phyloP scores from a whole-genome alignment of 2,797 vertebrate genomes.

The Rhinophrynus dorsalis region DNA sequence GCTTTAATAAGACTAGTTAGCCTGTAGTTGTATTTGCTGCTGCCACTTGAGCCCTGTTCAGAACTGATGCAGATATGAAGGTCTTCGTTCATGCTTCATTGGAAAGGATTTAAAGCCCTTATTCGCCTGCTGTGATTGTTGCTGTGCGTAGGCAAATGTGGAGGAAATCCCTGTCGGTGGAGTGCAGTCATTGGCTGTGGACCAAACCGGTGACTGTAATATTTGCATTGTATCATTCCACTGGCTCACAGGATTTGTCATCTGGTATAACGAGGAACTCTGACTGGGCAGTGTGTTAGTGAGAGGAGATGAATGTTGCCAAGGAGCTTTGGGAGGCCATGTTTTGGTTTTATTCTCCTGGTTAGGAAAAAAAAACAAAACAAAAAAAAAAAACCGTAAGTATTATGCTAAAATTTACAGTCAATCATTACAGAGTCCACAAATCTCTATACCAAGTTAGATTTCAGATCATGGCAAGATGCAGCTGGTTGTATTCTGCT shows the following conservation, averaged over 20 bases:
- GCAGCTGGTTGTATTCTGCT: too few species aligned
- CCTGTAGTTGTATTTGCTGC: not conserved
- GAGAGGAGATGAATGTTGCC: conserved; percentile 86
- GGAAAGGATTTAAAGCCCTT: conserved; percentile 98
- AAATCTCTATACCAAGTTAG: too few species aligned
- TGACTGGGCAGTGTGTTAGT: conserved; percentile 84
- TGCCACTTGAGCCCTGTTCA: conserved; percentile 59
- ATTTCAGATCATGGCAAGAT: too few species aligned
- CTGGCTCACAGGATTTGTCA: conserved; percentile 86
- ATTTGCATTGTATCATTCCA: conserved; percentile 96
- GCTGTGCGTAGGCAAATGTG: conserved; percentile 83
- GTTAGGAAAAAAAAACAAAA: not conserved
- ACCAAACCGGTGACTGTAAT: conserved; percentile 93
- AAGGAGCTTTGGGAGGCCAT: conserved; percentile 97
- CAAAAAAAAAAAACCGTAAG: not conserved
- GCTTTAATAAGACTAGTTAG: too few species aligned
- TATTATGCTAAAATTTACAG: not conserved
- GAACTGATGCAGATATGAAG: conserved; percentile 96
- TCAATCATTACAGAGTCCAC: too few species aligned
- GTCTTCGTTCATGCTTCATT: conserved; percentile 91
- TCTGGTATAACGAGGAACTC: conserved; percentile 85
- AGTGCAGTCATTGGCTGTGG: conserved; percentile 81
- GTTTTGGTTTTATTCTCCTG: conserved; percentile 99
- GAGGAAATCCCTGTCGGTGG: conserved; percentile 76
- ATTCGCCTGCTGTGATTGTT: conserved; percentile 68